Evolutionary conservation across 2,113 vertebrate species (phyloP).

Genomic region (Ophiodon elongatus): DNA sequence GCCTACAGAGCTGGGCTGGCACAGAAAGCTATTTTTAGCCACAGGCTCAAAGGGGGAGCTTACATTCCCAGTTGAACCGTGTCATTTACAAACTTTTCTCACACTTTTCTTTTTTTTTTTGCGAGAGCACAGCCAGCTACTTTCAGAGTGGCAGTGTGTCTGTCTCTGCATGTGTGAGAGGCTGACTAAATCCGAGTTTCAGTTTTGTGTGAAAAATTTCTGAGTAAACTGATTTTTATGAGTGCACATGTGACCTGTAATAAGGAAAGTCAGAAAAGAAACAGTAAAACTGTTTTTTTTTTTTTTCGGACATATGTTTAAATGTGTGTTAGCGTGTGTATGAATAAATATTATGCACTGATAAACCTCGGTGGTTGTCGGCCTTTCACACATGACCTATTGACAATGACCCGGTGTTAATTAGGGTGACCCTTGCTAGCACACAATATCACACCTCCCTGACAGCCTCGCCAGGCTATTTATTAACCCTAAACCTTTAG

Average conservation of each 20-base stretch:
- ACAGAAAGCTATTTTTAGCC: constrained; percentile 83
- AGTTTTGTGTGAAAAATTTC: not conserved
- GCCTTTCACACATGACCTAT: constrained; percentile 73
- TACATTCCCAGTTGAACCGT: constrained; percentile 78
- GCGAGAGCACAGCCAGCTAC: constrained; percentile 32
- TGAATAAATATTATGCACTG: constrained; percentile 51
- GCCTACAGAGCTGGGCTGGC: constrained; percentile 78
- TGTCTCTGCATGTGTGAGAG: constrained; percentile 13
- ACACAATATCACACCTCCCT: constrained; percentile 67
- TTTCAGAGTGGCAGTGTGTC: constrained; percentile 31
- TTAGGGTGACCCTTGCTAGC: constrained; percentile 70
- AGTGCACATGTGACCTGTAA: constrained; percentile 10
- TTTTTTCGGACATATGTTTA: not conserved
- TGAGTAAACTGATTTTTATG: constrained; percentile 13
- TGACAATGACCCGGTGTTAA: constrained; percentile 71
- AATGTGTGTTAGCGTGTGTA: constrained; percentile 35
- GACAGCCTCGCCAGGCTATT: constrained; percentile 59
- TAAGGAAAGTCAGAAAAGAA: constrained; percentile 5
- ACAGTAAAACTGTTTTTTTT: not conserved
- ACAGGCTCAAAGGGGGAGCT: constrained; percentile 74
- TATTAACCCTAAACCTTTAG: constrained; percentile 69
- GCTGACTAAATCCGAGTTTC: not conserved
- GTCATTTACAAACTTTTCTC: constrained; percentile 79
- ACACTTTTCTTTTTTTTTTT: constrained; percentile 54
- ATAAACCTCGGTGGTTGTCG: constrained; percentile 45